Evolutionary conservation across 2,888 invertebrate genomes (phyloP).

Genomic region (Tetropium fuscum): DNA sequence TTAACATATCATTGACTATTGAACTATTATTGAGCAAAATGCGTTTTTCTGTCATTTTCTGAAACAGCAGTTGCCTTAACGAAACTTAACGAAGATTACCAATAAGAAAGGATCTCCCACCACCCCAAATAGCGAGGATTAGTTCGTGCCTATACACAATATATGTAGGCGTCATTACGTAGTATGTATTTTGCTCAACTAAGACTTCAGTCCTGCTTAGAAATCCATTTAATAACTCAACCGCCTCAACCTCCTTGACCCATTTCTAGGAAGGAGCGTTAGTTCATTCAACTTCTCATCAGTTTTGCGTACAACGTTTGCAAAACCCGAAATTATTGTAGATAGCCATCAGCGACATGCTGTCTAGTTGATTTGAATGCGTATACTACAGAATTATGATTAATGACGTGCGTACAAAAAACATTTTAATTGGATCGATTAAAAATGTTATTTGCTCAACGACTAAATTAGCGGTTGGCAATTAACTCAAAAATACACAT

Average conservation of each 20-base stretch:
- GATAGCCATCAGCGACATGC: conserved; percentile 8
- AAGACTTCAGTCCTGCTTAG: too few species aligned
- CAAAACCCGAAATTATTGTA: conserved; percentile 8
- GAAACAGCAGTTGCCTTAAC: too few species aligned
- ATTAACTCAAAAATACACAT: background rate
- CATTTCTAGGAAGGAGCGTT: background rate
- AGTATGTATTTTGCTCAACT: too few species aligned
- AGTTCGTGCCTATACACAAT: too few species aligned
- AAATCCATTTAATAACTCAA: conserved; percentile 2
- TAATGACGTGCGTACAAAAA: background rate
- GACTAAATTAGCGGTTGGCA: background rate
- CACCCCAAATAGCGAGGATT: too few species aligned
- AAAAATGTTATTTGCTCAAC: background rate
- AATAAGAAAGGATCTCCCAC: too few species aligned
- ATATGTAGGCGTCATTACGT: too few species aligned
- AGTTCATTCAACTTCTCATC: conserved; percentile 11
- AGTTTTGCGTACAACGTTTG: background rate
- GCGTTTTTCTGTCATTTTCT: too few species aligned
- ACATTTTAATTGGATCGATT: background rate
- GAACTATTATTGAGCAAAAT: too few species aligned
- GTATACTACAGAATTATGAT: background rate
- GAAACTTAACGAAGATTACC: too few species aligned
- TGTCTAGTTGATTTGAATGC: conserved; percentile 8
- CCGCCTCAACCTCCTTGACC: conserved; percentile 7
- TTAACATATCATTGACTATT: too few species aligned